A percentile compares a stretch with the other conserved stretches of the same genome.
Evolutionary conservation across 2,888 invertebrate species (phyloP).

Genomic region (Villa cingulata): DNA sequence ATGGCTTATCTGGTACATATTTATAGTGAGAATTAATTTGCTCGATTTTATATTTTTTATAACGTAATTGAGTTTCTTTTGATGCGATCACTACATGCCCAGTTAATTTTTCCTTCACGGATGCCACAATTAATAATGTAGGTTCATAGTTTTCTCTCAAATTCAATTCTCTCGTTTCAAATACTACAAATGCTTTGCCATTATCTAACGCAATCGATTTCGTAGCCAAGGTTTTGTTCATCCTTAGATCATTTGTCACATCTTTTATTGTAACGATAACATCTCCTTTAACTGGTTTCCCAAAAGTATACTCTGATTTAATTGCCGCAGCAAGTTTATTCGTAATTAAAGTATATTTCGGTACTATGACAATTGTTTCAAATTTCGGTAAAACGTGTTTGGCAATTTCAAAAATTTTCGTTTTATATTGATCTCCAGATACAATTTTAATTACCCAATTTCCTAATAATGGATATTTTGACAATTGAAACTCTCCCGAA

Average conservation of each 20-base stretch:
- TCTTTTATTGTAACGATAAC: slow-evolving; percentile 62
- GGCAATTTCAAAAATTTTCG: slow-evolving; percentile 46
- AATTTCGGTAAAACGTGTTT: slow-evolving; percentile 83
- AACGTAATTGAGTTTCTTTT: slow-evolving; percentile 58
- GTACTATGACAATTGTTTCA: slow-evolving; percentile 64
- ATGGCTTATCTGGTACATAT: slow-evolving; percentile 79
- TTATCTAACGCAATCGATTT: slow-evolving; percentile 57
- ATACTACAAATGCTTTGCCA: slow-evolving; percentile 53
- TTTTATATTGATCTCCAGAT: slow-evolving; percentile 3
- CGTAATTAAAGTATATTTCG: slow-evolving; percentile 64
- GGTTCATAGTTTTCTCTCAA: slow-evolving; percentile 38
- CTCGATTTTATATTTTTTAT: slow-evolving; percentile 60
- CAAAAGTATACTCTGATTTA: slow-evolving; percentile 70
- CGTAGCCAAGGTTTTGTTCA: slow-evolving; percentile 19
- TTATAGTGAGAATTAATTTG: slow-evolving; percentile 68
- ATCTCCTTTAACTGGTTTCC: slow-evolving; percentile 74
- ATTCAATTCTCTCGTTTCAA: slow-evolving; percentile 61
- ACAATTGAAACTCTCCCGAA: slow-evolving; percentile 55
- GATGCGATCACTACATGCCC: slow-evolving; percentile 64
- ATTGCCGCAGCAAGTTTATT: slow-evolving; percentile 60
- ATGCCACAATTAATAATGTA: slow-evolving; percentile 45
- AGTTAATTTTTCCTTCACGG: slow-evolving; percentile 78
- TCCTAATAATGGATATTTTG: slow-evolving; percentile 66
- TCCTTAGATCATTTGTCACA: not conserved
- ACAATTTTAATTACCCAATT: slow-evolving; percentile 62